phyloP scores from a whole-genome alignment of 2,113 vertebrate species.

The Piprites chloris region DNA sequence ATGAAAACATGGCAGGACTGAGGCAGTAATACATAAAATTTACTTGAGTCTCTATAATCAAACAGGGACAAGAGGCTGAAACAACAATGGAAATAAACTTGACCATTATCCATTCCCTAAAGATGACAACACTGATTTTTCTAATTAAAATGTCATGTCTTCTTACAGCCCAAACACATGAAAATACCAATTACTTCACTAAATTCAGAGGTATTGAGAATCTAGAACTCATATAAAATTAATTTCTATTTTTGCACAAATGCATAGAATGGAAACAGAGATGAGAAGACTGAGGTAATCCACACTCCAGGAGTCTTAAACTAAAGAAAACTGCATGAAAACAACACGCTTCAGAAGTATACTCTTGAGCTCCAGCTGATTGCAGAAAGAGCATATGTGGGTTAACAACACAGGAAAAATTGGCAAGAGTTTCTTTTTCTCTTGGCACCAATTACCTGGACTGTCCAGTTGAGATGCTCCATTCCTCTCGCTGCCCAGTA shows the following conservation, averaged over 20 bases:
- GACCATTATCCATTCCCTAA: background rate
- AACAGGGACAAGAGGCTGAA: background rate
- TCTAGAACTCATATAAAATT: background rate
- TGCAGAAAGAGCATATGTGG: background rate
- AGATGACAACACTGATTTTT: background rate
- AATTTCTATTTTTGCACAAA: background rate
- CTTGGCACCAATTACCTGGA: constrained; percentile 80
- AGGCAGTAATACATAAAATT: background rate
- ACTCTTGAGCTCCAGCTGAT: background rate
- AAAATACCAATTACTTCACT: background rate
- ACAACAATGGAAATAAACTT: background rate
- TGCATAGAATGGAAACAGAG: background rate
- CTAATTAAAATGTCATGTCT: background rate
- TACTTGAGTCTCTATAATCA: background rate
- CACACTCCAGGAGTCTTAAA: background rate
- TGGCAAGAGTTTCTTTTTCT: background rate
- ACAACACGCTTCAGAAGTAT: background rate
- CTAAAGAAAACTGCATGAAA: background rate
- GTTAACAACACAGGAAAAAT: background rate
- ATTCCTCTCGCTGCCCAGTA: constrained; percentile 90
- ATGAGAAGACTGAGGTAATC: background rate
- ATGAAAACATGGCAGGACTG: background rate
- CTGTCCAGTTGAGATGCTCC: constrained; percentile 88
- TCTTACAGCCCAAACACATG: background rate
- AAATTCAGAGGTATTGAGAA: background rate